A percentile compares a stretch with the other conserved stretches of the same genome.
Conservation (phyloP, 30 jellyfish, hydroid and myxozoan genomes). For the Euphysa ruthae region DNA sequence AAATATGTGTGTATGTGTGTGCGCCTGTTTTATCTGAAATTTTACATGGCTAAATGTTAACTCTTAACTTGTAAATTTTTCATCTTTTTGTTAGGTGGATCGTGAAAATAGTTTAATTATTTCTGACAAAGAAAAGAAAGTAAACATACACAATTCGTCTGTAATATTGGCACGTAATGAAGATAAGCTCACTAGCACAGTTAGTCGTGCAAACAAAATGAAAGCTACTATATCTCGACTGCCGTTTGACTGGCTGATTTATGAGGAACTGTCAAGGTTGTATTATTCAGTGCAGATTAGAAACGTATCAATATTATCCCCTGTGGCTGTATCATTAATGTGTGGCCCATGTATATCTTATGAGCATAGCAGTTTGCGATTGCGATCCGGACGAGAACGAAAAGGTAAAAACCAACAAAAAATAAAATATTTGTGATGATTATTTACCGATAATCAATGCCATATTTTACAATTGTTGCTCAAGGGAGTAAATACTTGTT, state of each 20-base stretch:
- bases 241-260: conserved; percentile 75
- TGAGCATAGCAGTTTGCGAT: conserved; percentile 46
- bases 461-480: no score
- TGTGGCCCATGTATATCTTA: conserved; percentile 75
- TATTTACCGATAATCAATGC: no score
- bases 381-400: conserved; percentile 13
- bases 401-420: no score
- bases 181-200: conserved; percentile 25
- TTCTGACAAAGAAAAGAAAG: conserved; percentile 58
- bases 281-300: conserved; percentile 75
- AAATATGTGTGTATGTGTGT: conserved; percentile 31
- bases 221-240: conserved; percentile 42
- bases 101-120: conserved; percentile 33
- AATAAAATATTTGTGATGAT: no score
- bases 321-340: conserved; percentile 62
- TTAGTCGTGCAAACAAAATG: conserved; percentile 20
- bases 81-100: conserved; percentile 47
- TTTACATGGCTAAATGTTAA: background rate
- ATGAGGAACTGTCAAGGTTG: conserved; percentile 78
- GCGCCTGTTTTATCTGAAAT: background rate
- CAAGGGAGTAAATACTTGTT: no score
- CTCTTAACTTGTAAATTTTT: background rate
- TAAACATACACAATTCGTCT: conserved; percentile 74
- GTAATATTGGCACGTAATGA: conserved; percentile 40
- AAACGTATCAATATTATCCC: conserved; percentile 60